Base-by-base conservation (phyloP, 2,888 invertebrate genomes). In the Diabrotica balteata region DNA sequence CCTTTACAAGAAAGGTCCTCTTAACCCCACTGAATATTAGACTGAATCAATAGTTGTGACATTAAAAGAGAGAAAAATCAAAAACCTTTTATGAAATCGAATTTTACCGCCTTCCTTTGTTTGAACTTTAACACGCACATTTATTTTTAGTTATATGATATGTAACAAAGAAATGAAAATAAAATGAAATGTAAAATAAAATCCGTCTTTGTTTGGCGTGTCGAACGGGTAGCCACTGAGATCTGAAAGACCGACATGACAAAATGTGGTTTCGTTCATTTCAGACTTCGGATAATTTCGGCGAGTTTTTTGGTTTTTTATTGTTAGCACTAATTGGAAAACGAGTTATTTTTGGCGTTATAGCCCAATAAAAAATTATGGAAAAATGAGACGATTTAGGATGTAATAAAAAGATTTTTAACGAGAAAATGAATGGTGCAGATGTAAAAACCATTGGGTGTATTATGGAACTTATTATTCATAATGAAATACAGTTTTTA, bases 151-250 rank as follows among this genome's bases (percentile, higher is more conserved):
- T 61, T 61, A 44, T 22, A 11, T 10, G 46, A 32, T 60, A 43
- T 32, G 32, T 49, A 10, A 47, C 8, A 47, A 47, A 47, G 8
- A 47, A 45, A 57, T 11, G 47, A 47, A 62, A 62, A 54, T 54
- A 55, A 62, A 49, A 47, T 46, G 58, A 51, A n/a, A 57, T 50
- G 49, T 22, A 59, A 59, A 64, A 58, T 64, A 64, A 58, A 64
- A 64, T 64, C 58, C 45, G 49, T 63, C 64, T 64, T 64, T 64
- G 64, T 64, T 64, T 52, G 66, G 66, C 69, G 59, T 69, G 69
- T 63, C 59, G 63, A 61, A 62, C 52, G 6, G 63, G 52, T 63
- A 64, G 62, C 58, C 22, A 60, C 61, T 52, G 59, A 69, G 57
- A 69, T 69, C 63, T 66, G 58, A 69, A 53, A 66, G 52, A 50